Conservation (phyloP, 2,113 vertebrate genomes). For the Grus americana region DNA sequence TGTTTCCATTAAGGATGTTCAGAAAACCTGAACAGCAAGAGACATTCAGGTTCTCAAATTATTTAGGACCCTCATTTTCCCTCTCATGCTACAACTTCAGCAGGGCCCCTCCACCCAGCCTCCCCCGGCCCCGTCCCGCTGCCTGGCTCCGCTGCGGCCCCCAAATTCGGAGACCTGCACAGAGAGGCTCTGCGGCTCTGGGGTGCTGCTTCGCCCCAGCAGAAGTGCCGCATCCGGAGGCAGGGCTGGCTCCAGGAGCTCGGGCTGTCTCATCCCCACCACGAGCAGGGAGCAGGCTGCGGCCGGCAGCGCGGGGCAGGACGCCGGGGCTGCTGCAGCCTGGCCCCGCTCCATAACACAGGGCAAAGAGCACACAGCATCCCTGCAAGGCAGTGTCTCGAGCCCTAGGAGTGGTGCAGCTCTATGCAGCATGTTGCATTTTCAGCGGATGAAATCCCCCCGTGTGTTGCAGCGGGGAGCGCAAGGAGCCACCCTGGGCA, state of each 20-base stretch:
- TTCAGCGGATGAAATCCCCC: background rate
- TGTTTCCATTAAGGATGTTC: slow-evolving; percentile 66
- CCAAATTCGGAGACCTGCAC: fast-evolving
- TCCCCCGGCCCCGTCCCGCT: background rate
- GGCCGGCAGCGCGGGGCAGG: background rate
- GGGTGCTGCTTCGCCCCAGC: background rate
- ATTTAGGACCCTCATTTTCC: slow-evolving; percentile 17
- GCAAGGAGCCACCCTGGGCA: fast-evolving
- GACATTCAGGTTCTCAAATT: slow-evolving; percentile 48
- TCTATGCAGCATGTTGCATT: background rate
- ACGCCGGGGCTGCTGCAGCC: background rate
- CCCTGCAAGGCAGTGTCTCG: background rate
- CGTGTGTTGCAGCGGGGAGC: fast-evolving
- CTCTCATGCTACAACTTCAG: background rate
- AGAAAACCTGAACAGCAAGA: slow-evolving; percentile 49
- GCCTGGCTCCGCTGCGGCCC: background rate
- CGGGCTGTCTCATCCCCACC: background rate
- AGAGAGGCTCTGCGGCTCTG: fast-evolving
- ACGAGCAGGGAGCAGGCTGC: background rate
- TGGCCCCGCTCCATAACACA: fast-evolving
- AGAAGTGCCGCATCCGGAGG: background rate
- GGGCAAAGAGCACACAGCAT: background rate
- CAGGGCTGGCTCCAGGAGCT: background rate
- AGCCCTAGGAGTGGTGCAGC: background rate
- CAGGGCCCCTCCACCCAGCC: background rate